Base-by-base conservation (phyloP, 2,113 vertebrate genomes). In the Oenanthe oenanthe region DNA sequence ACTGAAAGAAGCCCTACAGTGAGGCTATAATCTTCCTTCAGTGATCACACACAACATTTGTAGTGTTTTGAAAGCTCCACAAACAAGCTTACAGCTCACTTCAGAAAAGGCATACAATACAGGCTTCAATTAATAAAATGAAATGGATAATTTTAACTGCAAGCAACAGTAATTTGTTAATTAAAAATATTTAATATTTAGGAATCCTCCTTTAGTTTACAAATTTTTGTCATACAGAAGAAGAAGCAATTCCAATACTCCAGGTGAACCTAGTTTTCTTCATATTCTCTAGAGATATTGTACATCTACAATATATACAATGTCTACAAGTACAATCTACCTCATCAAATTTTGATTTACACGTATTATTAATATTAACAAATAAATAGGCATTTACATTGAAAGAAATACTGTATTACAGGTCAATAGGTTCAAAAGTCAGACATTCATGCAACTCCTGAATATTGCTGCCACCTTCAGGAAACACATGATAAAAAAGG, bases 381-480 rank as follows among this genome's bases (percentile, higher is more conserved):
- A 73, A 74, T 51, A 62, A 12, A 85, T 63, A 82, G 34, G 34
- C 6, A 62, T 61, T 65, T 66, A 58, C 26, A 51, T 9, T 77
- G 40, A 71, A 92, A 78, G 16, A 74, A 87, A 68, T 16, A 12
- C 9, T 68, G 9, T 26, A 60, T 58, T 76, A 45, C 9, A 62
- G 75, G 82, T 88, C 73, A 95, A 24, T 9, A 86, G 29, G 72
- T 94, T 83, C 40, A 89, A 87, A 93, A 91, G 65, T 79, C 88
- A 90, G 65, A 61, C 24, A 70, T 45, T 61, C 57, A 32, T 0
- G 0, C 29, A 96, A 90, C 34, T 91, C 78, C 95, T 94, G 88
- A 94, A 93, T 96, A 94, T 61, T 95, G 84, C 91, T 97, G 95
- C 90, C 96, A 97, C 81, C 91, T 96, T 96, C 91, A 96, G 92